These are phyloP conservation scores for Bombus vancouverensis DNA, from an alignment of 1,140 invertebrate genomes.

Conservation along the genomic window DNA sequence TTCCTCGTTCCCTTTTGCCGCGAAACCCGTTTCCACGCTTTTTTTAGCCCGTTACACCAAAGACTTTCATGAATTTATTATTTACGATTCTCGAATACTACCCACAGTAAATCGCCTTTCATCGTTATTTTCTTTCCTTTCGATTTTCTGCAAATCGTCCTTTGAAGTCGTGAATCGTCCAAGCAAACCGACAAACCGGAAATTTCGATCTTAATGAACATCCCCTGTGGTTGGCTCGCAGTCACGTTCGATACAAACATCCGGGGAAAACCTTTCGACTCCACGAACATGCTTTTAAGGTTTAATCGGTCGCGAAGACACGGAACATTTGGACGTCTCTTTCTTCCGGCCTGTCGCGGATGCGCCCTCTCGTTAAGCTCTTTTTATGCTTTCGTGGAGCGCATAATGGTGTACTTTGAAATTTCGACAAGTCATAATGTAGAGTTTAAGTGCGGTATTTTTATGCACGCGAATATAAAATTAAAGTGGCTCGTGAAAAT, in stretches of 20 bases:
- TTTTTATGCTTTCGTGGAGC: neutral
- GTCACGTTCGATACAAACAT: neutral
- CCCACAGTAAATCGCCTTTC: too few species aligned
- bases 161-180: slow-evolving; percentile 12
- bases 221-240: too few species aligned
- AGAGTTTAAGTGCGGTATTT: neutral
- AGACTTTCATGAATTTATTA: slow-evolving; percentile 12
- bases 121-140: too few species aligned
- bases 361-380: neutral
- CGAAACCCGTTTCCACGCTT: neutral
- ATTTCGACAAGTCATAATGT: neutral
- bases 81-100: slow-evolving; percentile 13
- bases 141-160: neutral
- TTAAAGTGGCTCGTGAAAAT: neutral
- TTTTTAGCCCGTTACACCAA: neutral
- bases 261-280: neutral
- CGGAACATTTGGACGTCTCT: too few species aligned
- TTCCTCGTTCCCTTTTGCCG: neutral
- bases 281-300: neutral
- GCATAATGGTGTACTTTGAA: neutral
- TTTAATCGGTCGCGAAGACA: slow-evolving; percentile 19
- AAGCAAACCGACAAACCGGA: neutral
- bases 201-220: slow-evolving; percentile 27
- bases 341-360: neutral
- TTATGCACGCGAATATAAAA: neutral